phyloP scores from a whole-genome alignment of 2,888 invertebrate genomes.

The Hymenopus coronatus region DNA sequence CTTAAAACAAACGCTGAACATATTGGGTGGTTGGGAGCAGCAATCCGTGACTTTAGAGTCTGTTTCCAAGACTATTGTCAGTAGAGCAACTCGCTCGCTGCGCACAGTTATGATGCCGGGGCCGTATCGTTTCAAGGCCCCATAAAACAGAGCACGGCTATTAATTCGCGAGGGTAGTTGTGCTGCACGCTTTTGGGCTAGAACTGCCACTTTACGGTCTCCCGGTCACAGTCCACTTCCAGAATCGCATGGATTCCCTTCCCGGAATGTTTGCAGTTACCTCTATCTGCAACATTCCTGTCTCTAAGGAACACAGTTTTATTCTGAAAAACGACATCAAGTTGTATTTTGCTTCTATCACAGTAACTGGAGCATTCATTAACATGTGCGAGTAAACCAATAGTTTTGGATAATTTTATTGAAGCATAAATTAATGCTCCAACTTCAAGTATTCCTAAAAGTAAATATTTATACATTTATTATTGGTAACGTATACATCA shows the following conservation, averaged over 20 bases:
- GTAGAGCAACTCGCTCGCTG: neutral
- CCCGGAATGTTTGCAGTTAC: neutral
- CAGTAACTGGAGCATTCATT: too few relatives aligned
- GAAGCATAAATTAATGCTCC: too few relatives aligned
- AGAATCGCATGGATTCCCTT: neutral
- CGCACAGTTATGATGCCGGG: neutral
- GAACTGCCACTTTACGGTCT: neutral
- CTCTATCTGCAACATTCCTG: neutral
- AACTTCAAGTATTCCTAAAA: too few relatives aligned
- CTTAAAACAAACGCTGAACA: neutral
- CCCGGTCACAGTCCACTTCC: neutral
- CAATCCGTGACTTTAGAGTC: neutral
- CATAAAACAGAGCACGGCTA: neutral
- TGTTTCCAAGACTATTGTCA: neutral
- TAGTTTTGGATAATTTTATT: too few relatives aligned
- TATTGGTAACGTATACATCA: too few relatives aligned
- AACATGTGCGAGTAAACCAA: too few relatives aligned
- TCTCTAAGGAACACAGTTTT: too few relatives aligned
- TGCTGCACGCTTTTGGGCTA: neutral
- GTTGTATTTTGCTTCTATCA: too few relatives aligned
- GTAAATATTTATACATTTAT: too few relatives aligned
- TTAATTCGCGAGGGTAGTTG: neutral
- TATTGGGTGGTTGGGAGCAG: neutral
- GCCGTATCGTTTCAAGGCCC: neutral
- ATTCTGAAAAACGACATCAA: too few relatives aligned